phyloP scores from a whole-genome alignment of 2,113 vertebrate genomes.

The Chionodraco myersi region DNA sequence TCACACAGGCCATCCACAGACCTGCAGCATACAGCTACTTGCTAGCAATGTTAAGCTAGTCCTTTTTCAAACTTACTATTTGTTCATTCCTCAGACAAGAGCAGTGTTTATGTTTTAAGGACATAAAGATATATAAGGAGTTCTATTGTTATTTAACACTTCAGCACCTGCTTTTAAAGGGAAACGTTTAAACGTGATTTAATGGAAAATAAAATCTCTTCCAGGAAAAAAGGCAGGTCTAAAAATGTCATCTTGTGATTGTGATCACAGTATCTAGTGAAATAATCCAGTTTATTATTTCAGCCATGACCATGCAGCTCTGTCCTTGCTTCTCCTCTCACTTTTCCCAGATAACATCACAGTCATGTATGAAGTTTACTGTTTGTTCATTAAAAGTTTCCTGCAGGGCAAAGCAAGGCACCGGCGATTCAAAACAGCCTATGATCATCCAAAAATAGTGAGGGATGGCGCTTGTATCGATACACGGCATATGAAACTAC shows the following conservation, averaged over 20 bases:
- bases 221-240: not conserved
- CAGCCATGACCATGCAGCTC: conserved; percentile 44
- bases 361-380: conserved; percentile 20
- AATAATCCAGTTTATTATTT: conserved; percentile 59
- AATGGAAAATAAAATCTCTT: conserved; percentile 1
- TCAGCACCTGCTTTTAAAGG: not conserved
- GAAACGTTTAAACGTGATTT: not conserved
- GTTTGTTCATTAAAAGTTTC: conserved; percentile 11
- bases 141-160: not conserved
- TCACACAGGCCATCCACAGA: not conserved
- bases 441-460: not conserved
- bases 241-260: conserved; percentile 45
- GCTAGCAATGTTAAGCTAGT: not conserved
- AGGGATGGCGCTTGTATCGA: not conserved
- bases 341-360: conserved; percentile 26
- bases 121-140: not conserved
- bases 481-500: not conserved
- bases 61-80: not conserved
- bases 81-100: conserved; percentile 1
- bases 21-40: not conserved
- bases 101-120: conserved; percentile 1
- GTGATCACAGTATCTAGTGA: conserved; percentile 38
- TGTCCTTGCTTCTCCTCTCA: conserved; percentile 31
- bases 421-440: not conserved
- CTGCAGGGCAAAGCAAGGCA: not conserved